Percentiles rank a stretch among this genome's conserved stretches.
Conservation (phyloP, 1,140 invertebrate genomes). For the Caenorhabditis latens region DNA sequence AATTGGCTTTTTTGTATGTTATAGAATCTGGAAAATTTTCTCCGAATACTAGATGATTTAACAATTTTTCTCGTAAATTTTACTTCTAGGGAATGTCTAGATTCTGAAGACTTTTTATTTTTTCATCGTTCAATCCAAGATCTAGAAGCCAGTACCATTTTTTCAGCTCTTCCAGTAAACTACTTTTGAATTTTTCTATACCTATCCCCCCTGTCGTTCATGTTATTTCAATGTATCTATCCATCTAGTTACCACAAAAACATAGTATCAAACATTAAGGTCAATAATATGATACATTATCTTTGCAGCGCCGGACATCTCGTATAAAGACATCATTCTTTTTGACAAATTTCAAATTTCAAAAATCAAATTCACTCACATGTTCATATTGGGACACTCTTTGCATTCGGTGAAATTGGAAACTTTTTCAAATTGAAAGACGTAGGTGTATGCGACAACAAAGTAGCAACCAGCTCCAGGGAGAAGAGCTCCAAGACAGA, state of each 20-base stretch:
- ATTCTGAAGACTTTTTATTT: background rate
- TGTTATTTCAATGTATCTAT: background rate
- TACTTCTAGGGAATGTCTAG: no score
- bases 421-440: slow-evolving; percentile 74
- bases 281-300: slow-evolving; percentile 9
- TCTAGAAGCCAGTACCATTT: background rate
- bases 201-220: background rate
- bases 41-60: no score
- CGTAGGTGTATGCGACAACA: slow-evolving; percentile 73
- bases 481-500: slow-evolving; percentile 67
- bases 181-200: no score
- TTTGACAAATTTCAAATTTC: slow-evolving; percentile 26
- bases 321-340: background rate
- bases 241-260: background rate
- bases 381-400: slow-evolving; percentile 72
- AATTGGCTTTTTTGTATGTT: no score
- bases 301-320: background rate
- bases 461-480: slow-evolving; percentile 75
- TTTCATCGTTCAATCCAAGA: background rate
- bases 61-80: no score
- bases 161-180: background rate
- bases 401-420: slow-evolving; percentile 72
- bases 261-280: slow-evolving; percentile 57
- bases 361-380: slow-evolving; percentile 63
- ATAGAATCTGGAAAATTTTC: no score